Conservation (phyloP, 1,140 invertebrate genomes). For the Metopolophium dirhodum region DNA sequence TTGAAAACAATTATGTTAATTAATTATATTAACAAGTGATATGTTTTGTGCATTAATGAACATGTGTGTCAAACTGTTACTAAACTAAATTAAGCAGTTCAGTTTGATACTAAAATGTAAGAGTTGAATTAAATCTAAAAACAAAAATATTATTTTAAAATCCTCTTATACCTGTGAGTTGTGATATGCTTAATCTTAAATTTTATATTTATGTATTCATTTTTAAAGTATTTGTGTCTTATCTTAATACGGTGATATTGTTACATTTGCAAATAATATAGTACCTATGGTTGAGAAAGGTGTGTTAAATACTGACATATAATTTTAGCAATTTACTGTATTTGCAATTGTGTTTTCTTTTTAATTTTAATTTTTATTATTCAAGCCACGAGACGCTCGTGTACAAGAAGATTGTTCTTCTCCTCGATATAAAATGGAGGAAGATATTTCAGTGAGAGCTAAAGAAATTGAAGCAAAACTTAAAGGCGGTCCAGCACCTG, state of each 20-base stretch:
- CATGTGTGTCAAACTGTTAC: background rate
- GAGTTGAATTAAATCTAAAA: background rate
- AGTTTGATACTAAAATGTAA: background rate
- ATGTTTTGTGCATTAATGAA: background rate
- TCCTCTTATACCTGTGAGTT: background rate
- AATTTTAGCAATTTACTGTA: background rate
- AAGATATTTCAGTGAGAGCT: constrained; percentile 75
- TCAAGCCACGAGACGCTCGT: constrained; percentile 72
- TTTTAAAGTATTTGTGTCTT: background rate
- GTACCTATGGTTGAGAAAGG: background rate
- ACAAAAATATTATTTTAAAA: background rate
- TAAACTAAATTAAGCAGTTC: background rate
- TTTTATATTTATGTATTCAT: background rate
- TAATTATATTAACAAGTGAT: background rate
- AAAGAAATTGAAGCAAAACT: constrained; percentile 74
- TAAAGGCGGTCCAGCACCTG: constrained; percentile 64
- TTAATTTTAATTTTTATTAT: constrained; percentile 55
- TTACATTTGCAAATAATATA: background rate
- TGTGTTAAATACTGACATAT: background rate
- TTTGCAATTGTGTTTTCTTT: background rate
- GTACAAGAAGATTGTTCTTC: constrained; percentile 20
- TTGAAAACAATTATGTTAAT: background rate
- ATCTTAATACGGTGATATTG: background rate
- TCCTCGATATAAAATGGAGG: constrained; percentile 64
- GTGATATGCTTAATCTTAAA: background rate